Conservation (phyloP, 1,140 invertebrate species). For the Eumaeus atala region DNA sequence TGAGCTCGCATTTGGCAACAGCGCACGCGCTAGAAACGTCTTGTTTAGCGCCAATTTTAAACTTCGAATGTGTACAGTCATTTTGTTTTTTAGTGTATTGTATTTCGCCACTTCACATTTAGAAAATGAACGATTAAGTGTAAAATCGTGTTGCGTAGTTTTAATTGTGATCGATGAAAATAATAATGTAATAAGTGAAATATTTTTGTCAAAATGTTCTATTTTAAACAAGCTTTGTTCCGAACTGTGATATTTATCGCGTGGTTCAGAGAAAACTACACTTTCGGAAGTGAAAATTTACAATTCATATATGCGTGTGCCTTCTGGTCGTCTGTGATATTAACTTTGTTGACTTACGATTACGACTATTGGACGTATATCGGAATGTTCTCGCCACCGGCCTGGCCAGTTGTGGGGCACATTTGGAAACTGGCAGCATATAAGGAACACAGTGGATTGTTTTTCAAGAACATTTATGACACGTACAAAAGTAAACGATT, state of each 20-base stretch:
- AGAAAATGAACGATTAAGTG: no score
- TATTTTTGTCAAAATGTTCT: constrained; percentile 46
- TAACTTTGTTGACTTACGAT: constrained; percentile 50
- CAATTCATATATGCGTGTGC: constrained; percentile 33
- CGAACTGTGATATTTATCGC: constrained; percentile 36
- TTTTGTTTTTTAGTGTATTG: constrained; percentile 13
- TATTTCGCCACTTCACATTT: not conserved
- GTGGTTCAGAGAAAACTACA: constrained; percentile 44
- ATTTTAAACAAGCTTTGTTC: constrained; percentile 41
- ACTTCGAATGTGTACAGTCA: constrained; percentile 8
- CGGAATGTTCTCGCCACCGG: constrained; percentile 54
- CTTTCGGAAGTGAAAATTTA: constrained; percentile 37
- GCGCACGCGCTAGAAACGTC: constrained; percentile 30
- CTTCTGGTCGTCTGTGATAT: constrained; percentile 25
- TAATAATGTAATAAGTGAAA: constrained; percentile 1
- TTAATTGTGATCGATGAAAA: not conserved
- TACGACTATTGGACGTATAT: constrained; percentile 52
- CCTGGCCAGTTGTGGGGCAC: constrained; percentile 52
- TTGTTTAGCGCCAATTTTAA: constrained; percentile 11
- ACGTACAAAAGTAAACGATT: constrained; percentile 42
- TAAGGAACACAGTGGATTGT: constrained; percentile 57
- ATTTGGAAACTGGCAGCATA: constrained; percentile 48
- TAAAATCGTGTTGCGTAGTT: not conserved
- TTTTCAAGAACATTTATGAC: constrained; percentile 59
- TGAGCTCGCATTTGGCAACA: constrained; percentile 33